Conservation (phyloP, 2,888 invertebrate species). For the Stramonita haemastoma region DNA sequence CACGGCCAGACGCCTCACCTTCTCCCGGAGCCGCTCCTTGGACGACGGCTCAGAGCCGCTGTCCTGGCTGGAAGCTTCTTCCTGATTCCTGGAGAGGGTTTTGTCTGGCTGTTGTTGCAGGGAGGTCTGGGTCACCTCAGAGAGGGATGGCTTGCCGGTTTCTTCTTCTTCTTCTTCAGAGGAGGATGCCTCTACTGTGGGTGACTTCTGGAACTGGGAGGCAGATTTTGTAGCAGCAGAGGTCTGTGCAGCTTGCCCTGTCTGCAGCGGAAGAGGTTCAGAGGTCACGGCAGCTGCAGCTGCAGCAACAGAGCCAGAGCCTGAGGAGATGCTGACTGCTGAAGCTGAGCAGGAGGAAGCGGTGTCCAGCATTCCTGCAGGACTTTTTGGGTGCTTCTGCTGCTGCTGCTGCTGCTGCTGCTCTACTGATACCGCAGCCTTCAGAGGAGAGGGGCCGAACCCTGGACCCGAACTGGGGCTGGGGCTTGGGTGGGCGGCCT, state of each 20-base stretch:
- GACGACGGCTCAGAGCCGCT: background rate
- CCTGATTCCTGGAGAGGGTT: background rate
- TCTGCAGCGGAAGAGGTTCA: background rate
- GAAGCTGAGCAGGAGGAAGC: background rate
- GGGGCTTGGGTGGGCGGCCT: too few species aligned
- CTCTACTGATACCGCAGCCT: background rate
- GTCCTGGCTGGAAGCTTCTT: too few species aligned
- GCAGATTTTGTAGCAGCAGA: background rate
- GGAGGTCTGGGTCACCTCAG: background rate
- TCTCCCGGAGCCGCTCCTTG: background rate
- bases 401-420: background rate
- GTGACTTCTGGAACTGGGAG: background rate
- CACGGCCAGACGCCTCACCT: slow-evolving; percentile 1
- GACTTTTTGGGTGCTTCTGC: too few species aligned
- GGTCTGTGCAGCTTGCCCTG: background rate
- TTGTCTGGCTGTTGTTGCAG: too few species aligned
- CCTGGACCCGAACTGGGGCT: too few species aligned
- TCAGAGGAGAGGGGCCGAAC: background rate
- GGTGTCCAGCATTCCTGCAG: background rate
- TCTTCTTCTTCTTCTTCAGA: background rate
- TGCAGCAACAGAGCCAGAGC: background rate
- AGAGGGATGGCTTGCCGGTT: background rate
- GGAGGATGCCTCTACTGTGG: background rate
- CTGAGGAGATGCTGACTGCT: background rate
- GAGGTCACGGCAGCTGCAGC: background rate